Conservation (phyloP, 2,113 vertebrate species). For the Pituophis catenifer region DNA sequence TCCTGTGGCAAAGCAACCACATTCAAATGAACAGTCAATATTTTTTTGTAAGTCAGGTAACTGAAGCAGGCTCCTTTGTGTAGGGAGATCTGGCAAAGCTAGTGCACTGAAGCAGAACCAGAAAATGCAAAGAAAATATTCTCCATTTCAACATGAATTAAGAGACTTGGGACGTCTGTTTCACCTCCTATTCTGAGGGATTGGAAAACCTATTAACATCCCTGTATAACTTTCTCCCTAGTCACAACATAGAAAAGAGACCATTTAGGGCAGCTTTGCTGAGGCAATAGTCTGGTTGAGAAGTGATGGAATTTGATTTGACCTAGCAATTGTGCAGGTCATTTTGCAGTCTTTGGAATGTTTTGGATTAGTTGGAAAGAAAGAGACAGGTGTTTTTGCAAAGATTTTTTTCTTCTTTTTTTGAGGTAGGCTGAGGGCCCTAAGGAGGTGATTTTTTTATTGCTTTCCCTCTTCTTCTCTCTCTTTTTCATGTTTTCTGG, state of each 20-base stretch:
- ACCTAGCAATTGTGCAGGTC: conserved; percentile 20
- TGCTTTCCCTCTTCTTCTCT: not conserved
- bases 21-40: not conserved
- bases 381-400: conserved; percentile 9
- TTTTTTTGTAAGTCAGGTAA: not conserved
- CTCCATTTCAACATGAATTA: conserved; percentile 1
- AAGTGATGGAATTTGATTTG: conserved; percentile 11
- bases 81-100: not conserved
- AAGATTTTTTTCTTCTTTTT: not conserved
- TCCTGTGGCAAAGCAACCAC: not conserved
- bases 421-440: not conserved
- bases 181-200: not conserved
- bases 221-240: not conserved
- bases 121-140: not conserved
- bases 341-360: conserved; percentile 19
- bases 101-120: not conserved
- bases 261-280: not conserved
- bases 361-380: not conserved
- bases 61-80: not conserved
- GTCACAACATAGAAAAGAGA: not conserved
- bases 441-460: not conserved
- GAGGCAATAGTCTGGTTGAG: not conserved
- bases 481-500: not conserved
- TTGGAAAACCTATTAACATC: conserved; percentile 1
- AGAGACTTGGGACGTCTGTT: not conserved